Evolutionary conservation across 2,888 invertebrate genomes (phyloP), one percentile per base, ranked within the genome.

Genomic region (Nebria salina): DNA sequence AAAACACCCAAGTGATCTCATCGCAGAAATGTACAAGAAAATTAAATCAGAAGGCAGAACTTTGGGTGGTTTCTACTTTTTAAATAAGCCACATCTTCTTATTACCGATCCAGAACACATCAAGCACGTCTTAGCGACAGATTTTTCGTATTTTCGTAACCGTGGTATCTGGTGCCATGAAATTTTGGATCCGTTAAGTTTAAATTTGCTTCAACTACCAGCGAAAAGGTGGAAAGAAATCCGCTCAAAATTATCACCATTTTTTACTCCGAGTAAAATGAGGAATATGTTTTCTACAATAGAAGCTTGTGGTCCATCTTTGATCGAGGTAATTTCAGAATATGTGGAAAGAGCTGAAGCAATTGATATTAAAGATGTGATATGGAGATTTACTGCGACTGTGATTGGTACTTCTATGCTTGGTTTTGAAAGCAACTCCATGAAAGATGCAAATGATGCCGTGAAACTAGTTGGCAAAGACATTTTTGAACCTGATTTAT

Each of bases 71-170:
- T 70, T 80, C n/a, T 80, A 80, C 54, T 43, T 80, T 13, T n/a
- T 80, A 8, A 54, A 65, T 8, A 74, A 70, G 54, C 79, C 75
- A 11, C 68, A 68, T 26, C 26, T 80, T 41, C 34, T 80, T 66
- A 80, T 80, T 15, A 80, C 79, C 13, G 75, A 80, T 80, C 79
- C 79, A 8, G 79, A 75, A n/a, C 75, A 80, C 75, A 34, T 80
- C n/a, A 74, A 80, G 25, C 26, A 75, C 43, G 70, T 80, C 9
- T 26, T 80, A 54, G 75, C 75, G 1, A 80, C 75, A 43, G 79
- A 80, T 75, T 80, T 80, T 25, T 66, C 26, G 6, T 68, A 80
- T 68, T 80, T 80, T 75, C 74, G 75, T 25, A 43, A 26, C 34
- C 66, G 79, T 66, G 79, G 79, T 43, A n/a, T 74, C 15, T 80